phyloP scores from a whole-genome alignment of 2,113 vertebrate genomes.

The Mirza zaza region DNA sequence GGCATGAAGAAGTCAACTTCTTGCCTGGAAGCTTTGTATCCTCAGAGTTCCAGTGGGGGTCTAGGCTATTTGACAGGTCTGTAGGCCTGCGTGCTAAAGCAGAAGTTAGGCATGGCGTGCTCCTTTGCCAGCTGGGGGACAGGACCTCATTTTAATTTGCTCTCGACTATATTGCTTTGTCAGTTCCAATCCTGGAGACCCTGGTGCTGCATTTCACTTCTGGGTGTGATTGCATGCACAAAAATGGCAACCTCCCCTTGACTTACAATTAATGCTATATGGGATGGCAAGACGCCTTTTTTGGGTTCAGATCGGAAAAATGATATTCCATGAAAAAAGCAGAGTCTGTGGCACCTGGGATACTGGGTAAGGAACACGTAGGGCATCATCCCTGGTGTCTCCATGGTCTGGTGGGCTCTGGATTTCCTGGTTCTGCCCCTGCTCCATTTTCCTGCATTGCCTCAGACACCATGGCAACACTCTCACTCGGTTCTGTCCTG shows the following conservation, averaged over 20 bases:
- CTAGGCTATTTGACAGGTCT: neutral
- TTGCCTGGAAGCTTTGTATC: neutral
- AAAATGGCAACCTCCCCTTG: neutral
- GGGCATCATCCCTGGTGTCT: neutral
- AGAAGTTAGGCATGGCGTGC: neutral
- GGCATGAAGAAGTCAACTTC: neutral
- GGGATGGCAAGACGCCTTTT: neutral
- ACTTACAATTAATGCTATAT: neutral
- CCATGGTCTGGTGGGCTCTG: neutral
- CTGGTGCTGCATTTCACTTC: conserved; percentile 1
- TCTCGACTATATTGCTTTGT: conserved; percentile 10
- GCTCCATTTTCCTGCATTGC: neutral
- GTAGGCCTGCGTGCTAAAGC: neutral
- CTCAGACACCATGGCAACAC: neutral
- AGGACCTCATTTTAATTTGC: conserved; percentile 14
- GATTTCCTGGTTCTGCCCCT: neutral
- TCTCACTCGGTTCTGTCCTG: neutral
- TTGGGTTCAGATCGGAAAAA: neutral
- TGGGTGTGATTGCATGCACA: neutral
- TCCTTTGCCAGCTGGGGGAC: neutral
- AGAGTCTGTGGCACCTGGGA: neutral
- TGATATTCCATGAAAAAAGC: neutral
- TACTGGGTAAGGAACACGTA: neutral
- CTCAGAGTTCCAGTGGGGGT: neutral
- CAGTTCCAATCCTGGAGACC: neutral